Conservation (phyloP, 1,140 invertebrate genomes). For the Drosophila athabasca region DNA sequence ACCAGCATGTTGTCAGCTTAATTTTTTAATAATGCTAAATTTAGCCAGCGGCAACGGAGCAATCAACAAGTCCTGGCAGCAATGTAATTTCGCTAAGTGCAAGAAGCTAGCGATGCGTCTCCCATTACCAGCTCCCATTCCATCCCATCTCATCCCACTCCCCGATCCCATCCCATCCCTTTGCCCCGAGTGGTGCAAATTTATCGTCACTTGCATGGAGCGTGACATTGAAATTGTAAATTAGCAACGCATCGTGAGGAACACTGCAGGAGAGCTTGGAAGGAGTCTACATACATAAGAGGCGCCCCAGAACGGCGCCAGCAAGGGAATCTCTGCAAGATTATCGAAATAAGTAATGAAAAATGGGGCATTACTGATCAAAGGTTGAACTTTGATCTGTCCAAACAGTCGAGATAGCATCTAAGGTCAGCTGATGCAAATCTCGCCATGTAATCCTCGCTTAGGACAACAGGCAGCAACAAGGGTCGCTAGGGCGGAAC, state of each 20-base stretch:
- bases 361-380: no score
- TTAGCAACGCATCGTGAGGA: slow-evolving; percentile 56
- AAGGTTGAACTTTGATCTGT: no score
- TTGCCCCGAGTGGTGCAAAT: slow-evolving; percentile 64
- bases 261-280: background rate
- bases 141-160: background rate
- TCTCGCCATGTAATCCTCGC: slow-evolving; percentile 34
- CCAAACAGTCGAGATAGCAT: background rate
- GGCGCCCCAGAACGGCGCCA: no score
- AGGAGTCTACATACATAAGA: background rate
- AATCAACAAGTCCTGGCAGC: slow-evolving; percentile 76
- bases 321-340: no score
- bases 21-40: slow-evolving; percentile 82
- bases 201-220: slow-evolving; percentile 80
- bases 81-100: slow-evolving; percentile 78
- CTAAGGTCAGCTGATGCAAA: slow-evolving; percentile 25
- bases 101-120: slow-evolving; percentile 44
- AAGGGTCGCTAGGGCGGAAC: slow-evolving; percentile 27
- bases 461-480: background rate
- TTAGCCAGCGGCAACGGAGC: slow-evolving; percentile 56
- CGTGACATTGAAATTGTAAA: slow-evolving; percentile 83
- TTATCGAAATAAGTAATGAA: no score
- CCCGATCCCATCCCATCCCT: background rate
- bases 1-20: slow-evolving; percentile 75
- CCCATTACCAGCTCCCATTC: slow-evolving; percentile 17